Conservation (phyloP, 2,888 invertebrate species). For the Cerastoderma edule region DNA sequence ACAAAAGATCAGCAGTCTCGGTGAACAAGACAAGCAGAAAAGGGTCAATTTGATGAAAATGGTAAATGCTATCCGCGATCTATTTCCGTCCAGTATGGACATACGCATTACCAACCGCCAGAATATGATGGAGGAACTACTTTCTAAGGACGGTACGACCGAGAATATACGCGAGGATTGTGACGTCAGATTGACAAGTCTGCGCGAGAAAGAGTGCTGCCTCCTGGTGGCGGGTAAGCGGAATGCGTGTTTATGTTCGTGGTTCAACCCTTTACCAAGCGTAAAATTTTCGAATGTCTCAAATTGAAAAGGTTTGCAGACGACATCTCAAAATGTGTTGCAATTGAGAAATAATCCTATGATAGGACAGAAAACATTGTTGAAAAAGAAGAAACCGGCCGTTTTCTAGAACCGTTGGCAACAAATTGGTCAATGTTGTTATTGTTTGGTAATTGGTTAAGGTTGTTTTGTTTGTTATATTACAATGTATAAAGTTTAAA, state of each 20-base stretch:
- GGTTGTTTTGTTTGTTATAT: no score
- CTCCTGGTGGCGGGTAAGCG: slow-evolving; percentile 51
- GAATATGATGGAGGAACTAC: slow-evolving; percentile 42
- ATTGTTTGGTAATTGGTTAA: no score
- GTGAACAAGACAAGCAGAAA: slow-evolving; percentile 35
- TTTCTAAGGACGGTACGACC: slow-evolving; percentile 50
- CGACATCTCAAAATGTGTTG: no score
- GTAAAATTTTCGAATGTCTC: no score
- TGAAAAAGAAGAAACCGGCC: no score
- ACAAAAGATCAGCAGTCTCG: slow-evolving; percentile 28
- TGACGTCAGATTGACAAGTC: slow-evolving; percentile 41
- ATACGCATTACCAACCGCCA: slow-evolving; percentile 23
- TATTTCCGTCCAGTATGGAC: slow-evolving; percentile 30
- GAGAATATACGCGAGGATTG: slow-evolving; percentile 52
- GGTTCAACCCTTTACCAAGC: background rate
- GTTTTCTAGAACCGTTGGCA: no score
- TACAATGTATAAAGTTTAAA: no score
- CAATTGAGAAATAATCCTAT: no score
- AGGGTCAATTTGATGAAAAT: slow-evolving; percentile 31
- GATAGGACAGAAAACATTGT: no score
- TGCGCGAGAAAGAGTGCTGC: slow-evolving; percentile 52
- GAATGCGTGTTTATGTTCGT: background rate
- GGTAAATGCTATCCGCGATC: slow-evolving; percentile 41
- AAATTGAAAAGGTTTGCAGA: no score
- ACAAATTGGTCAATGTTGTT: no score